Conservation (phyloP, 2,888 invertebrate species). For the Protonemura montana region DNA sequence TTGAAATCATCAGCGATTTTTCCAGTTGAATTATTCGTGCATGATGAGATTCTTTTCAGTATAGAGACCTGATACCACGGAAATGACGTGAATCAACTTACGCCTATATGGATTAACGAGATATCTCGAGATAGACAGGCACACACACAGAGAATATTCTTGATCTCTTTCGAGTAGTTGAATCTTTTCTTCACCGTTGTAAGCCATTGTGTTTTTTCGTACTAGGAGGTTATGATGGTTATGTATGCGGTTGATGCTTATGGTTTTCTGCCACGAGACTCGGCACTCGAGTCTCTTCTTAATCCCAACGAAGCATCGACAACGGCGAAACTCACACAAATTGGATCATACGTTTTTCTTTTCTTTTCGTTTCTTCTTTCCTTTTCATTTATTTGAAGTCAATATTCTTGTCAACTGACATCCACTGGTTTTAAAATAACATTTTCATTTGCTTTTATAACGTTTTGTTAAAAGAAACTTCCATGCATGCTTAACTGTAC, state of each 20-base stretch:
- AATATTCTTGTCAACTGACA: neutral
- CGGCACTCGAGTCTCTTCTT: neutral
- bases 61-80: neutral
- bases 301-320: neutral
- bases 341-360: neutral
- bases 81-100: neutral
- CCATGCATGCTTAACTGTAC: no score
- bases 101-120: conserved; percentile 31
- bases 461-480: no score
- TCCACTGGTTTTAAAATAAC: neutral
- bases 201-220: neutral
- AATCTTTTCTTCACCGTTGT: conserved; percentile 25
- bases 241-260: neutral
- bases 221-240: conserved; percentile 27
- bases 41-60: conserved; percentile 16
- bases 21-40: conserved; percentile 16
- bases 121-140: neutral
- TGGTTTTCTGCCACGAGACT: neutral
- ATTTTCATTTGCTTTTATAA: neutral
- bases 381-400: conserved; percentile 17
- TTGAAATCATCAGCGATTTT: conserved; percentile 22
- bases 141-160: neutral
- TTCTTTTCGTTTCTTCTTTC: neutral
- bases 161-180: conserved; percentile 25
- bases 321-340: neutral